These are phyloP conservation scores for Chesias legatella DNA, from an alignment of 2,888 invertebrate species.

Conservation along the genomic window DNA sequence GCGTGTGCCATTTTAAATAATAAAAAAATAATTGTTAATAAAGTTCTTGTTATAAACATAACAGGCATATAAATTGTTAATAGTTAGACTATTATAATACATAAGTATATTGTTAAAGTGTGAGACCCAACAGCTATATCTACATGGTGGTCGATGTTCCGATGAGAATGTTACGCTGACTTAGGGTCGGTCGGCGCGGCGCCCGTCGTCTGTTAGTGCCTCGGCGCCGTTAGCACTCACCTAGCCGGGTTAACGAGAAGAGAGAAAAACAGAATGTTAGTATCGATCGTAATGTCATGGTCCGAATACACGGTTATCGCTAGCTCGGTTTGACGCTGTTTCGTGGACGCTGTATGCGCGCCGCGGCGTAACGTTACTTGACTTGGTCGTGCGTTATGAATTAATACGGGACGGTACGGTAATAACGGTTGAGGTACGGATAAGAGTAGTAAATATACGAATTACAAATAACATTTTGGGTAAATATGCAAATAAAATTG, in stretches of 20 bases:
- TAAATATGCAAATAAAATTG: no score
- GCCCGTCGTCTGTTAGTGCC: conserved; percentile 75
- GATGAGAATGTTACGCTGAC: conserved; percentile 75
- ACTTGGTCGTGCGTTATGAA: no score
- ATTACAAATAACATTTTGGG: no score
- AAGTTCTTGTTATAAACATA: conserved; percentile 79
- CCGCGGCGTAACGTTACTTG: no score
- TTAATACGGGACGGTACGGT: no score
- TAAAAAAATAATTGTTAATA: conserved; percentile 69
- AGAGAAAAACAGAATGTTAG: conserved; percentile 87
- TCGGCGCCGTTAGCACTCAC: conserved; percentile 88
- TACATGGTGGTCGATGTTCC: conserved; percentile 79
- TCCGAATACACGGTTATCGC: conserved; percentile 72
- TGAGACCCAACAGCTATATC: conserved; percentile 79
- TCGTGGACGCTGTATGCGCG: conserved; percentile 42
- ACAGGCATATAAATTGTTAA: conserved; percentile 80
- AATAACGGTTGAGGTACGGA: no score
- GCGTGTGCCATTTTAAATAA: conserved; percentile 74
- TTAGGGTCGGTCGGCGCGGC: conserved; percentile 52
- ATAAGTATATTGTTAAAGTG: conserved; percentile 77
- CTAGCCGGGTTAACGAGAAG: conserved; percentile 88
- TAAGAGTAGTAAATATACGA: no score
- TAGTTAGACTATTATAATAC: conserved; percentile 81
- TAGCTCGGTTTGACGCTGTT: conserved; percentile 55
- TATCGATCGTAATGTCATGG: conserved; percentile 79